phyloP scores from a whole-genome alignment of 2,113 vertebrate species.

The Sisor rabdophorus region DNA sequence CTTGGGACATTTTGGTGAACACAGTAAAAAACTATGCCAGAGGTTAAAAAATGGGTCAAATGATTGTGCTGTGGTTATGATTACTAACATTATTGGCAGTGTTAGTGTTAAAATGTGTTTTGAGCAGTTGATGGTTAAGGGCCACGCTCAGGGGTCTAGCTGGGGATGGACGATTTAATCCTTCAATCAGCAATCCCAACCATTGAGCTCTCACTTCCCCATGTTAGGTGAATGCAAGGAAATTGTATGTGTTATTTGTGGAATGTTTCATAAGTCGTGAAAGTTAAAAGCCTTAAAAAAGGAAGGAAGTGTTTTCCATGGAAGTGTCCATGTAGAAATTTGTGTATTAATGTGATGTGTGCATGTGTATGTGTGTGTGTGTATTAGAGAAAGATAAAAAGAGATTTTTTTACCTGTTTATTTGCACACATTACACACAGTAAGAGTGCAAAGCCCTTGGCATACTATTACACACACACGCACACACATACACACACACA shows the following conservation, averaged over 20 bases:
- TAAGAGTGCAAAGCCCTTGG: conserved; percentile 29
- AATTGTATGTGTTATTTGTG: neutral
- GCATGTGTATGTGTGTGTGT: conserved; percentile 24
- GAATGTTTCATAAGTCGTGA: conserved; percentile 2
- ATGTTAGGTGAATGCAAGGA: neutral
- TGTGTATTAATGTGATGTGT: conserved; percentile 17
- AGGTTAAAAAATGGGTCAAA: neutral
- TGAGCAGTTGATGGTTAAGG: no score
- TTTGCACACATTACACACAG: conserved; percentile 13
- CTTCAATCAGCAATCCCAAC: no score
- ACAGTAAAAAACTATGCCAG: neutral
- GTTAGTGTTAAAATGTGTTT: neutral
- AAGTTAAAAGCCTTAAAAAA: conserved; percentile 14
- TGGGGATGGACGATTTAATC: no score
- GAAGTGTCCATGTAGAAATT: conserved; percentile 5
- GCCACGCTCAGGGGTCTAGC: no score
- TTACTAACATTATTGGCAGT: neutral
- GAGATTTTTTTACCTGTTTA: conserved; percentile 25
- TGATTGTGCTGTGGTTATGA: neutral
- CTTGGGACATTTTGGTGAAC: neutral
- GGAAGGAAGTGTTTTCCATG: conserved; percentile 33
- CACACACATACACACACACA: conserved; percentile 28
- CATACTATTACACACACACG: conserved; percentile 22
- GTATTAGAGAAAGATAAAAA: neutral
- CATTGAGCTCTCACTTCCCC: no score